Conservation (phyloP, 2,888 invertebrate genomes). For the Agonopterix subpropinquella region DNA sequence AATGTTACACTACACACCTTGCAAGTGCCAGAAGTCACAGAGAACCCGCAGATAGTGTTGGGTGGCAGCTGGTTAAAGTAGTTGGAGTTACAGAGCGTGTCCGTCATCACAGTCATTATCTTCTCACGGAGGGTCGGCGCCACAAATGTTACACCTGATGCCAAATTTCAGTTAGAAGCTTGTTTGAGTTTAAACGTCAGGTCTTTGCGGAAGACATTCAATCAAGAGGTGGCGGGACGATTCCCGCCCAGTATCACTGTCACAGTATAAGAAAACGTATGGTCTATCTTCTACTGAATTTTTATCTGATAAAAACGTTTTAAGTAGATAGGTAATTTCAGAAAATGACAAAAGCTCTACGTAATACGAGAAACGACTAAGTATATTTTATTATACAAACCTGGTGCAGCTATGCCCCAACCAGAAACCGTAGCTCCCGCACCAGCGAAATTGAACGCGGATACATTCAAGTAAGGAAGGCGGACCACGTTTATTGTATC, state of each 20-base stretch:
- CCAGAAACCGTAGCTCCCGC: constrained; percentile 46
- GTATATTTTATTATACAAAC: constrained; percentile 20
- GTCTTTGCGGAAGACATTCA: too few relatives aligned
- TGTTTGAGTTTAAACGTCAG: not conserved
- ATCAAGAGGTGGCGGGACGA: too few relatives aligned
- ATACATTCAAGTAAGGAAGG: constrained; percentile 49
- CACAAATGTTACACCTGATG: constrained; percentile 53
- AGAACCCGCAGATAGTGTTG: constrained; percentile 44
- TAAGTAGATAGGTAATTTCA: too few relatives aligned
- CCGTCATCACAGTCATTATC: constrained; percentile 54
- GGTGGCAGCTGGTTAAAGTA: constrained; percentile 44
- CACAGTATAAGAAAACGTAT: too few relatives aligned
- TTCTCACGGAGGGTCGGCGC: constrained; percentile 62
- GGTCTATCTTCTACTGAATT: too few relatives aligned
- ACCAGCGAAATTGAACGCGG: constrained; percentile 52
- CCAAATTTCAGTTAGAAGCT: not conserved
- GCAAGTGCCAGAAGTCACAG: constrained; percentile 46
- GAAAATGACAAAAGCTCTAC: too few relatives aligned
- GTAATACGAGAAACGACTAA: too few relatives aligned
- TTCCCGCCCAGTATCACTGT: too few relatives aligned
- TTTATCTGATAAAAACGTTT: too few relatives aligned
- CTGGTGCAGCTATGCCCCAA: constrained; percentile 62
- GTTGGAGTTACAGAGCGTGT: constrained; percentile 42
- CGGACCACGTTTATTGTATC: constrained; percentile 48
- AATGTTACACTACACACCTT: constrained; percentile 45